phyloP scores from a whole-genome alignment of 1,140 invertebrate genomes.

The Drosophila subobscura region DNA sequence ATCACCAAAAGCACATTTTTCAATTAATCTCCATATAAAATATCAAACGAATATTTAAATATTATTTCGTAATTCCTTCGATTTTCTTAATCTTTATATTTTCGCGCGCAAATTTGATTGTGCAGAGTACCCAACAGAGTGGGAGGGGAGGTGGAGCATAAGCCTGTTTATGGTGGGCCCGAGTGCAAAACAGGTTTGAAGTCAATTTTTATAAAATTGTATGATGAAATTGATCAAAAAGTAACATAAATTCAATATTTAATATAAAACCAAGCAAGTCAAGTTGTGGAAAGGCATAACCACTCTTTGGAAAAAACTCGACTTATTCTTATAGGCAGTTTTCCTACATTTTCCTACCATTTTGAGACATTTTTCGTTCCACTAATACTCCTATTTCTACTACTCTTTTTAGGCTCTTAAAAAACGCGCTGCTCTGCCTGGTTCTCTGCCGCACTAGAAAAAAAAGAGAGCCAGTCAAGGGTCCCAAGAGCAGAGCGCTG shows the following conservation, averaged over 20 bases:
- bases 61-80: too few species aligned
- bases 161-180: constrained; percentile 51
- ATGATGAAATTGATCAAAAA: constrained; percentile 60
- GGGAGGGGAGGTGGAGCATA: constrained; percentile 4
- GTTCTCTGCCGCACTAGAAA: constrained; percentile 3
- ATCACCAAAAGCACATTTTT: too few species aligned
- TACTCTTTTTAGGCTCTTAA: constrained; percentile 22
- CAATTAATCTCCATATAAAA: too few species aligned
- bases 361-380: constrained; percentile 24
- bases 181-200: constrained; percentile 4
- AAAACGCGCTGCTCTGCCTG: constrained; percentile 7
- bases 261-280: background rate
- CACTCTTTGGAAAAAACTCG: background rate
- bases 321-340: background rate
- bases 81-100: constrained; percentile 3
- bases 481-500: constrained; percentile 37
- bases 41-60: too few species aligned
- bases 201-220: constrained; percentile 32
- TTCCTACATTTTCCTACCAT: too few species aligned
- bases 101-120: constrained; percentile 40
- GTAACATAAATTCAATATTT: constrained; percentile 11
- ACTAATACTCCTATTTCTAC: constrained; percentile 33
- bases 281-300: background rate
- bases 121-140: background rate
- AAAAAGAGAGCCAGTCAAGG: constrained; percentile 29